Percentiles rank a stretch among this genome's conserved stretches.
Conservation (phyloP, 2,888 invertebrate species). For the Priocnemis perturbator region DNA sequence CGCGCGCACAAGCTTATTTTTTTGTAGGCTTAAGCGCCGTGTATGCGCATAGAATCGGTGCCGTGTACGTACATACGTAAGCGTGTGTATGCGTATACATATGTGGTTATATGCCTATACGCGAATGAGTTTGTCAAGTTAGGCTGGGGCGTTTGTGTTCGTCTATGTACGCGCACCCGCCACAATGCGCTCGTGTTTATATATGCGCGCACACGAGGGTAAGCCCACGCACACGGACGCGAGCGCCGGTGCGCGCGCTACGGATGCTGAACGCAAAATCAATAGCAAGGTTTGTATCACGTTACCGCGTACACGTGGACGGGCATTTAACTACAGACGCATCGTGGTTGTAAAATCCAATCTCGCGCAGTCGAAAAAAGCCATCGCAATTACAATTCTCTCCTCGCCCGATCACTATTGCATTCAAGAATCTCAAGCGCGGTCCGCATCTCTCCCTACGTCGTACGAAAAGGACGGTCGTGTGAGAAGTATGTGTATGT, state of each 20-base stretch:
- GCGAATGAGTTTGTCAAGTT: background rate
- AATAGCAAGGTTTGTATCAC: conserved; percentile 65
- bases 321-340: conserved; percentile 25
- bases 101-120: background rate
- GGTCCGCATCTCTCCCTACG: no score
- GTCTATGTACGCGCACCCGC: conserved; percentile 7
- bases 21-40: background rate
- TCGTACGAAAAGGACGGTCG: no score
- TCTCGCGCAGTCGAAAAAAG: background rate
- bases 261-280: conserved; percentile 69
- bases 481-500: no score
- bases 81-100: no score
- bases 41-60: background rate
- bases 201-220: background rate
- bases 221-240: conserved; percentile 10
- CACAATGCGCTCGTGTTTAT: no score
- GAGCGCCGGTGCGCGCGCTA: conserved; percentile 26
- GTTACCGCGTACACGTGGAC: conserved; percentile 53
- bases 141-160: background rate
- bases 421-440: no score
- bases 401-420: no score
- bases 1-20: background rate
- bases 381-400: no score
- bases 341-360: conserved; percentile 16
- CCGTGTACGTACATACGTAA: background rate